A percentile compares a stretch with the other conserved stretches of the same genome.
Conservation (phyloP, 1,140 invertebrate species). For the Cyclargus thomasi region DNA sequence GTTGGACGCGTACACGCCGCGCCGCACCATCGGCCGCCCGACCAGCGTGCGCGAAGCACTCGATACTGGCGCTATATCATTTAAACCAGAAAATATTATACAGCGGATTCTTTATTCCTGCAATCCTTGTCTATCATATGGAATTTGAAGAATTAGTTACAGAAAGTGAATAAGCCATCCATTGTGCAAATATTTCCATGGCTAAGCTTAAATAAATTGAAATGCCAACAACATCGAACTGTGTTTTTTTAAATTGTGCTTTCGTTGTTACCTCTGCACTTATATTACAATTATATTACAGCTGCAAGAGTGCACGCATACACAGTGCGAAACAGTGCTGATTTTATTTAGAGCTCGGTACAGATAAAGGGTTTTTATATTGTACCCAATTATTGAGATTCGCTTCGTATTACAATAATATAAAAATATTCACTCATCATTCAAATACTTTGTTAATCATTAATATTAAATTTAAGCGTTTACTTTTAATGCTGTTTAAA, state of each 20-base stretch:
- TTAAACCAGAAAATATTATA: background rate
- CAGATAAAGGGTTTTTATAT: background rate
- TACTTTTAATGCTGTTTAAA: background rate
- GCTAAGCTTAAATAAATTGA: no score
- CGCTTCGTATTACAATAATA: background rate
- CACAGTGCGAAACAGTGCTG: background rate
- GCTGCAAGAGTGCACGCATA: no score
- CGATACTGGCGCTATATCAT: background rate
- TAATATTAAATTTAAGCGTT: background rate
- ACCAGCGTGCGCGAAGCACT: slow-evolving; percentile 27
- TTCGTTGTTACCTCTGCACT: no score
- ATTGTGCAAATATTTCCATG: no score
- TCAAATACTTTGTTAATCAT: background rate
- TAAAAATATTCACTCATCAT: background rate
- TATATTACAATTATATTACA: no score
- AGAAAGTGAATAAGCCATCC: no score
- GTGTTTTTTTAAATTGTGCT: no score
- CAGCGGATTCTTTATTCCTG: no score
- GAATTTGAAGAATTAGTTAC: no score
- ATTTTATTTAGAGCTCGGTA: background rate
- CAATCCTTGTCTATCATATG: no score
- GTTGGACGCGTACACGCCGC: slow-evolving; percentile 66
- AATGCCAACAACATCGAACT: no score
- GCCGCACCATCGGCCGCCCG: slow-evolving; percentile 45
- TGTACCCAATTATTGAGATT: background rate